A percentile compares a stretch with the other conserved stretches of the same genome.
Conservation (phyloP, 2,113 vertebrate genomes). For the Nycticryphes semicollaris region DNA sequence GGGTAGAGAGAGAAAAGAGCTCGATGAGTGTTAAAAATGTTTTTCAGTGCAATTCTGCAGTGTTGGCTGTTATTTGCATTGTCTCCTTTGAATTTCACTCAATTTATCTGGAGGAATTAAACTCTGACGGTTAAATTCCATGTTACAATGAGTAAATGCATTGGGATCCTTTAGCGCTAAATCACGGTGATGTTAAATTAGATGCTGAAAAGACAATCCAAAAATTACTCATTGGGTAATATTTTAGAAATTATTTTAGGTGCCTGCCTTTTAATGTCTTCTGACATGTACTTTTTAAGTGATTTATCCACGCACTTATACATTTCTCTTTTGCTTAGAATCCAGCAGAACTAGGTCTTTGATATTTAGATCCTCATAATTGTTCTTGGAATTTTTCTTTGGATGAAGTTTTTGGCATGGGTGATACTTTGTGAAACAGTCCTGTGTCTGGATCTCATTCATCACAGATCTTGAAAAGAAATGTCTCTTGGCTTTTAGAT, state of each 20-base stretch:
- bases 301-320: background rate
- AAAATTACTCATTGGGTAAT: background rate
- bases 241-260: background rate
- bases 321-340: background rate
- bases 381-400: slow-evolving; percentile 48
- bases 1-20: background rate
- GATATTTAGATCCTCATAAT: background rate
- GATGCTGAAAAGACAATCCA: background rate
- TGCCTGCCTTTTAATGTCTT: background rate
- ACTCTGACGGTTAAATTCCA: background rate
- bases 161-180: background rate
- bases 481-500: slow-evolving; percentile 9
- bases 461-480: slow-evolving; percentile 8
- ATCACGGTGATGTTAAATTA: background rate
- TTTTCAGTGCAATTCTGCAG: background rate
- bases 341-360: background rate
- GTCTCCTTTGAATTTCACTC: background rate
- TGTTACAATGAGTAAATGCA: background rate
- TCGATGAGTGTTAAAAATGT: background rate
- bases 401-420: slow-evolving; percentile 29
- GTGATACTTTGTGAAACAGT: background rate
- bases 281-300: background rate
- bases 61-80: background rate
- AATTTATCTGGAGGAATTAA: background rate
- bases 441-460: slow-evolving; percentile 27